Evolutionary conservation across 2,113 vertebrate species (phyloP).

Genomic region (Channa argus): DNA sequence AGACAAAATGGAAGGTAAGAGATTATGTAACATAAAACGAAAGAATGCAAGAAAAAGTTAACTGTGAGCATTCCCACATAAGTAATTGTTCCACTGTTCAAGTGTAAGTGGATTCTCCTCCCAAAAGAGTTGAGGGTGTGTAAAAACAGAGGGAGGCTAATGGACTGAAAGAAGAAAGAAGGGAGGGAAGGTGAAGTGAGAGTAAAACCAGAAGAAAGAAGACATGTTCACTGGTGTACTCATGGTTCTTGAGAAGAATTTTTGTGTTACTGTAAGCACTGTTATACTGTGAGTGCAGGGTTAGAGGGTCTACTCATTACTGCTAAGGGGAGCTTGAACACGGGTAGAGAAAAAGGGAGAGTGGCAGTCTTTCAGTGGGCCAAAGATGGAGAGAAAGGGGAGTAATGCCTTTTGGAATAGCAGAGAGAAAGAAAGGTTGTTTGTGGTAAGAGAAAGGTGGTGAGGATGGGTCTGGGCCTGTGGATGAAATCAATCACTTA

Average conservation of each 20-base stretch:
- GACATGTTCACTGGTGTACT: constrained; percentile 38
- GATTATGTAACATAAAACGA: constrained; percentile 14
- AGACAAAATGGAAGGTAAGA: neutral
- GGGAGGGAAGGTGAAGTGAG: constrained; percentile 28
- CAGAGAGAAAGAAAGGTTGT: neutral
- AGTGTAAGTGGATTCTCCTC: constrained; percentile 32
- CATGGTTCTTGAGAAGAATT: constrained; percentile 41
- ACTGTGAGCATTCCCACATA: constrained; percentile 48
- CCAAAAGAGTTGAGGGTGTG: constrained; percentile 55
- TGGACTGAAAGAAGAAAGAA: constrained; percentile 44
- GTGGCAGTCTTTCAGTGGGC: constrained; percentile 22
- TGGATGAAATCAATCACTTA: constrained; percentile 14
- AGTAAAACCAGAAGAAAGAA: constrained; percentile 36
- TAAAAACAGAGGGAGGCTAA: constrained; percentile 72
- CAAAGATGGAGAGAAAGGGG: neutral
- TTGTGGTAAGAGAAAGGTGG: neutral
- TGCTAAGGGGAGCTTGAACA: constrained; percentile 8
- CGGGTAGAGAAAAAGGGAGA: constrained; percentile 7
- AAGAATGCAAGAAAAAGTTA: constrained; percentile 41
- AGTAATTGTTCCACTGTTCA: constrained; percentile 11
- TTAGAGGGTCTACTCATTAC: constrained; percentile 48
- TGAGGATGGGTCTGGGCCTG: constrained; percentile 43
- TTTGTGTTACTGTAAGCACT: constrained; percentile 58
- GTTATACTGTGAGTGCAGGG: constrained; percentile 21
- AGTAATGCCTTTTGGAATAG: constrained; percentile 36